Evolutionary conservation across 2,797 vertebrate species (phyloP).

Genomic region (Sternarchorhynchus goeldii): DNA sequence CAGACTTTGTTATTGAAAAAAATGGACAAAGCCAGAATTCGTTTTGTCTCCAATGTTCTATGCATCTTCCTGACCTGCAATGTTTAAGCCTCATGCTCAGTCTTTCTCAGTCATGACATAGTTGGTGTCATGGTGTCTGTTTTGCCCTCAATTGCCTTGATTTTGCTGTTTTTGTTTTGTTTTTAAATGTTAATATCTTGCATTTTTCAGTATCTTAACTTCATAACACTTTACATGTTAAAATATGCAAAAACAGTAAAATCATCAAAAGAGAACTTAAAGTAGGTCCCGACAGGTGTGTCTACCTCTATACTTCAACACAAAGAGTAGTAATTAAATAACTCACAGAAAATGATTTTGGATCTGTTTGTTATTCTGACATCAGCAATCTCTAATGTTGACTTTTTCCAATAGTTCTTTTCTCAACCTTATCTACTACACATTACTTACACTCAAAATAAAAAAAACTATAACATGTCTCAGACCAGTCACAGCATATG

Average conservation of each 20-base stretch:
- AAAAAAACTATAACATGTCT: no score
- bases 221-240: neutral
- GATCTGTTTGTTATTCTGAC: neutral
- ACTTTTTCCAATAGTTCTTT: no score
- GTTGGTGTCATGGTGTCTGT: no score
- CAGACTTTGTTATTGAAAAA: neutral
- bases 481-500: no score
- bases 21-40: no score
- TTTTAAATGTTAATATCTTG: no score
- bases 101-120: neutral
- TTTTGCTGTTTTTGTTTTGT: no score
- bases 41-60: neutral
- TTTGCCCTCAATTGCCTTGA: no score
- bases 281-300: constrained; percentile 3
- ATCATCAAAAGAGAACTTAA: neutral
- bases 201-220: neutral
- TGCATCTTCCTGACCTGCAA: constrained; percentile 8
- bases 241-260: neutral
- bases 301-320: neutral
- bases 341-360: neutral
- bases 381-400: no score
- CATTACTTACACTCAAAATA: no score
- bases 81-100: neutral
- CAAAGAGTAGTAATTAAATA: neutral
- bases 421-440: no score